Conservation (phyloP, 2,888 invertebrate genomes). For the Stegana nigrithorax region DNA sequence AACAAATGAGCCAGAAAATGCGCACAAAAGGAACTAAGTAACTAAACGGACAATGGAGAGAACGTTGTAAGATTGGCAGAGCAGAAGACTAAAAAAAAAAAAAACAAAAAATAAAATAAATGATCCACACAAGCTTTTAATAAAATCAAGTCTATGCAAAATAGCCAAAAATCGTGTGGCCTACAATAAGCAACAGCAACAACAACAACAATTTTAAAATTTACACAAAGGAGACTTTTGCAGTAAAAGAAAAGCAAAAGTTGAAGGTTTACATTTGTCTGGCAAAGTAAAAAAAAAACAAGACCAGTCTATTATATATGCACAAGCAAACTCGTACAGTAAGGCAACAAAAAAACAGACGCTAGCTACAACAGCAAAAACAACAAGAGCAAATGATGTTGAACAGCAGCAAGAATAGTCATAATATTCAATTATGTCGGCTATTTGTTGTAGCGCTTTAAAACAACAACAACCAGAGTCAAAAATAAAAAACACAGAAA, state of each 20-base stretch:
- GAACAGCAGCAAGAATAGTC: conserved; percentile 21
- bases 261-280: neutral
- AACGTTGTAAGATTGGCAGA: too few species aligned
- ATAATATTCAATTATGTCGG: conserved; percentile 49
- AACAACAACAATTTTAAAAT: conserved; percentile 4
- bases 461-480: too few species aligned
- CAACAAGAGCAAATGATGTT: conserved; percentile 21
- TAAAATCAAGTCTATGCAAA: conserved; percentile 12
- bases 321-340: neutral
- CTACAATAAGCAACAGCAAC: neutral
- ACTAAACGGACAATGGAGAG: neutral
- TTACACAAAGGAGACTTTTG: neutral
- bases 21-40: neutral
- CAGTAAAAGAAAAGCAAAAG: neutral
- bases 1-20: neutral
- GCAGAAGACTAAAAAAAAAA: too few species aligned
- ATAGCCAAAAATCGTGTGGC: too few species aligned
- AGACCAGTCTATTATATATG: neutral
- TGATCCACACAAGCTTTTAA: conserved; percentile 14
- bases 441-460: neutral
- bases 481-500: too few species aligned
- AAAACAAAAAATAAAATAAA: neutral
- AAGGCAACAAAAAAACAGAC: neutral
- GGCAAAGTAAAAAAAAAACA: too few species aligned
- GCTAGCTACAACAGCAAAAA: neutral